These are phyloP conservation scores for Pseudochirops corinnae DNA, from an alignment of 2,797 vertebrate genomes.

Conservation along the genomic window DNA sequence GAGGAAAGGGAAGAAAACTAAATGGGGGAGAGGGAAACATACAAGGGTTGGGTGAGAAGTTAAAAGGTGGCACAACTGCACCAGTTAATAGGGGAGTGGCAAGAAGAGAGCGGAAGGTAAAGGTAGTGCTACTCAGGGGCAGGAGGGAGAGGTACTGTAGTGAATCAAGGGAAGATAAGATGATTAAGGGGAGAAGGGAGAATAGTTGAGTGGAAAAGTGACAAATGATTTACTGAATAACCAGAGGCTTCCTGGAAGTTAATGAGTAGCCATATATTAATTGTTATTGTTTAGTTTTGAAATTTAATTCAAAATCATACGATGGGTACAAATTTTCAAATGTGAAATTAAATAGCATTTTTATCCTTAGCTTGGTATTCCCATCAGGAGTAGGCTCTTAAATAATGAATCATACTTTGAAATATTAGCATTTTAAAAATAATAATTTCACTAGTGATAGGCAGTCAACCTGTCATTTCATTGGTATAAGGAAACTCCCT, in stretches of 20 bases:
- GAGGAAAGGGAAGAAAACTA: not conserved
- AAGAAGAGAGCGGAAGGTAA: not conserved
- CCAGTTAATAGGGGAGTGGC: not conserved
- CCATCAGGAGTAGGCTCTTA: conserved; percentile 22
- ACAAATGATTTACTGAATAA: not conserved
- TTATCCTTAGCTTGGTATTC: not conserved
- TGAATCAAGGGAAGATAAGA: conserved; percentile 6
- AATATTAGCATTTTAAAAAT: not conserved
- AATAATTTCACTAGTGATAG: not conserved
- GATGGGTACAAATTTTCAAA: conserved; percentile 28
- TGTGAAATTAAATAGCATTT: conserved; percentile 33
- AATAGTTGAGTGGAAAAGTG: conserved; percentile 3
- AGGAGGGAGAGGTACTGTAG: not conserved
- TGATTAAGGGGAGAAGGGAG: not conserved
- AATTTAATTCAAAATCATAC: not conserved
- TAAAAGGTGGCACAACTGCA: not conserved
- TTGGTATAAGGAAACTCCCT: not conserved
- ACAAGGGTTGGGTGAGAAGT: not conserved
- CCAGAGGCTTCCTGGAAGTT: not conserved
- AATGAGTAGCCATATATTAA: not conserved
- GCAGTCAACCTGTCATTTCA: not conserved
- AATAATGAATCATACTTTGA: not conserved
- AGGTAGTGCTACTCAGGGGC: not conserved
- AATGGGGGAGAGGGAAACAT: not conserved
- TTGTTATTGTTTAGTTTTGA: not conserved